Evolutionary conservation across 2,888 invertebrate genomes (phyloP), one percentile per base, ranked within the genome.

Genomic region (Tiphia femorata): DNA sequence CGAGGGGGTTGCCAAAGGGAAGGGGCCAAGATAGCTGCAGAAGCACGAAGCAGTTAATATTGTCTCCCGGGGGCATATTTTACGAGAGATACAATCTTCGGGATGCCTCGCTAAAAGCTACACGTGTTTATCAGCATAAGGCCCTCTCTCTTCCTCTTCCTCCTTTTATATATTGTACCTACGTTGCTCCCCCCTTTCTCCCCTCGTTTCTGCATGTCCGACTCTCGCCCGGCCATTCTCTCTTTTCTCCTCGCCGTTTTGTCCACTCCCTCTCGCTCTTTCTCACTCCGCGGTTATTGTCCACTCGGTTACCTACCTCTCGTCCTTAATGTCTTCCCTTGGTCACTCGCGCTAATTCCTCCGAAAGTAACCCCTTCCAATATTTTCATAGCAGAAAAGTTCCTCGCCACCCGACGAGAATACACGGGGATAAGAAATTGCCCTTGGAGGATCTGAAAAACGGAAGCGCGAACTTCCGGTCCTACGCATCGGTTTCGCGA

Each of bases 31-130:
- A 76, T 70, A 73, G 73, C 69, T 54, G 70, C 78, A 75, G 78
- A 73, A 75, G 81, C 77, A 78, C 73, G 73, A 73, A 78, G 82
- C 79, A 82, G 82, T 82, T 83, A 82, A 82, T 82, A 83, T 81
- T 81, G 79, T 81, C 77, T 77, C 78, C 73, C 71, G 73, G 63
- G 78, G 81, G 80, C 77, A 82, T 83, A 82, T 82, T 82, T 83
- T 80, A 83, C 76, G 60, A 52, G 67, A 73, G 82, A 82, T 82
- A 82, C 78, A 71, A 82, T 82, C 82, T 81, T 69, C 67, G 64
- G 76, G 79, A 80, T 82, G 76, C 82, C 80, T 78, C 66, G 82
- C 81, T 82, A 82, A 82, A 82, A 82, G 81, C 80, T 82, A 82
- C 82, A 82, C 82, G 77, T 82, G 82, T 82, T 82, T 82, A 82